These are phyloP conservation scores for Pheucticus melanocephalus DNA, from an alignment of 2,113 vertebrate species.

Conservation along the genomic window DNA sequence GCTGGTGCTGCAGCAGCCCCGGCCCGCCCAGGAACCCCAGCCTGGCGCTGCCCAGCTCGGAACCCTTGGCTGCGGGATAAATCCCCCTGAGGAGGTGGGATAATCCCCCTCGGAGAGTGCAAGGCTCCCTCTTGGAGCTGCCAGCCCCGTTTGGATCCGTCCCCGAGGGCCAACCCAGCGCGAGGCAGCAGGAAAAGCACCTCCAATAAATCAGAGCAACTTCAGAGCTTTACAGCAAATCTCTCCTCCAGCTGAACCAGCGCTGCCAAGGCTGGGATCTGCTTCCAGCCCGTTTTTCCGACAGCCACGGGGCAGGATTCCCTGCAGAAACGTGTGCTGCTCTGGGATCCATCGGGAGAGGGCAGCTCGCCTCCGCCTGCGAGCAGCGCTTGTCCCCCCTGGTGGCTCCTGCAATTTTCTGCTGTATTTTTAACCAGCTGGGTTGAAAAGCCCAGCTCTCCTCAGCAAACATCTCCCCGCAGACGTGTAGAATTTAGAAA, in stretches of 20 bases:
- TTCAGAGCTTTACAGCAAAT: not conserved
- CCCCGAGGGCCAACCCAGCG: not conserved
- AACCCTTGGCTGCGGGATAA: not conserved
- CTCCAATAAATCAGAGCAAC: not conserved
- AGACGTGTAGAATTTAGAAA: not conserved
- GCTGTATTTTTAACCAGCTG: rapidly evolving
- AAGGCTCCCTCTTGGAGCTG: not conserved
- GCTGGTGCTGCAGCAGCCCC: not conserved
- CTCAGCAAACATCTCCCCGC: rapidly evolving
- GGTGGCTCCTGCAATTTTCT: not conserved
- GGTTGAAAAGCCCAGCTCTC: not conserved
- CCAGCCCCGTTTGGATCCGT: rapidly evolving
- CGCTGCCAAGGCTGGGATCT: not conserved
- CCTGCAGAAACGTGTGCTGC: rapidly evolving
- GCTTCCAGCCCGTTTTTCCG: rapidly evolving
- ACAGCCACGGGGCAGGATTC: not conserved
- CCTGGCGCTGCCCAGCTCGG: not conserved
- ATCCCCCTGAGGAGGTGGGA: not conserved
- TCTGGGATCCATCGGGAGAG: not conserved
- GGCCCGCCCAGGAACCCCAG: rapidly evolving
- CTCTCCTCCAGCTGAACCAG: rapidly evolving
- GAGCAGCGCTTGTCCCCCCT: rapidly evolving
- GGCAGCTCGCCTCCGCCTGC: not conserved
- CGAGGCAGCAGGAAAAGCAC: not conserved
- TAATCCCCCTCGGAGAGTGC: rapidly evolving